Percentiles rank a stretch among this genome's conserved stretches.
phyloP scores from a whole-genome alignment of 2,888 invertebrate genomes.

The Brachypalpus laphriformis region DNA sequence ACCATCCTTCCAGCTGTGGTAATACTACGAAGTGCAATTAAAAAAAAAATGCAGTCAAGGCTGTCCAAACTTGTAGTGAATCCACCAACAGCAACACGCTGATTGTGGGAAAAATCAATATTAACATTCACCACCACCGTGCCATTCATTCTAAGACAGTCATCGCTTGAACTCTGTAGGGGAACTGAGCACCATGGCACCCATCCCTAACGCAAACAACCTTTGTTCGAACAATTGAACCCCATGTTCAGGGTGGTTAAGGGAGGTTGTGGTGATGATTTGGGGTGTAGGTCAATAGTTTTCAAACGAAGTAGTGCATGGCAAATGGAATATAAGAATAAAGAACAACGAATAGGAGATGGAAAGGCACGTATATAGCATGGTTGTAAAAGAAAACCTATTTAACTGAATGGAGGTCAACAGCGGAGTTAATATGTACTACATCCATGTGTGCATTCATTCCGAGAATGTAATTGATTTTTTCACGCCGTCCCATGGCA shows the following conservation, averaged over 20 bases:
- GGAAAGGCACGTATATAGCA: background rate
- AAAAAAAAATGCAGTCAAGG: slow-evolving; percentile 46
- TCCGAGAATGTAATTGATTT: background rate
- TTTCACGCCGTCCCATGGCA: background rate
- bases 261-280: background rate
- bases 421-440: background rate
- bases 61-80: slow-evolving; percentile 1
- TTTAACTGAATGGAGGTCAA: slow-evolving; percentile 18
- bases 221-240: background rate
- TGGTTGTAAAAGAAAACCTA: slow-evolving; percentile 5
- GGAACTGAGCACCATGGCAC: background rate
- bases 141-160: background rate
- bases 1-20: background rate
- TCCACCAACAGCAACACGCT: background rate
- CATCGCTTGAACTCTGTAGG: slow-evolving; percentile 1
- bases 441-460: background rate
- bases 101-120: slow-evolving; percentile 9
- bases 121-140: background rate
- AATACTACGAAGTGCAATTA: background rate
- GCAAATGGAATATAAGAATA: background rate
- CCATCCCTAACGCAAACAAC: background rate
- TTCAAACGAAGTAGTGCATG: background rate
- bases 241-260: slow-evolving; percentile 8
- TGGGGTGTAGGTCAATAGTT: slow-evolving; percentile 7
- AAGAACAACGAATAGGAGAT: background rate